Evolutionary conservation across 2,113 vertebrate genomes (phyloP).

Genomic region (Nymphicus hollandicus): DNA sequence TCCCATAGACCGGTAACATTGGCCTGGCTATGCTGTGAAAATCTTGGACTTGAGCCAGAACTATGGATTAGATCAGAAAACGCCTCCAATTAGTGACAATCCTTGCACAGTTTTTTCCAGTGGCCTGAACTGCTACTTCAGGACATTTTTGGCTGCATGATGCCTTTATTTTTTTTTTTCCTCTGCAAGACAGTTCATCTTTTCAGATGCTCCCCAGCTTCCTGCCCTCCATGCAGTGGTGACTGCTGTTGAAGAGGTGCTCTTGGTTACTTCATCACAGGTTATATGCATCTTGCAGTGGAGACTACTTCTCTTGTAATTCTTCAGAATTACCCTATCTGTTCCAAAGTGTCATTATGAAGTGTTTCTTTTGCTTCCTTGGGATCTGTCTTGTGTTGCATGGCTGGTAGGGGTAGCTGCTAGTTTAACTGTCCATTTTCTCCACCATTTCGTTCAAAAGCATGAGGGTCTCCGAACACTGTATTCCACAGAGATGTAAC

Average conservation of each 20-base stretch:
- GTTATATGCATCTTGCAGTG: background rate
- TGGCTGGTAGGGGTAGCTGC: background rate
- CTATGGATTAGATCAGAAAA: background rate
- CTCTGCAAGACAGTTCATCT: background rate
- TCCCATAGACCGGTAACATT: background rate
- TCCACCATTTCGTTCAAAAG: background rate
- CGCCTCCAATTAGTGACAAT: background rate
- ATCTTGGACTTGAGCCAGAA: background rate
- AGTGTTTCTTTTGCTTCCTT: background rate
- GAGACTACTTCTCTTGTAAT: background rate
- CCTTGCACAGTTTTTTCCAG: background rate
- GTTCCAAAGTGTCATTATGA: background rate
- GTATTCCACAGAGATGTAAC: background rate
- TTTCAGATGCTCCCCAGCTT: background rate
- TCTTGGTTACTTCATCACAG: background rate
- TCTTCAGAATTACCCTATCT: background rate
- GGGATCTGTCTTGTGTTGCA: background rate
- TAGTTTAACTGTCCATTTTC: background rate
- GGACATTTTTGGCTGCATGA: background rate
- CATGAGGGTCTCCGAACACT: background rate
- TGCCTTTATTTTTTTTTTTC: background rate
- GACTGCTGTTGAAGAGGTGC: background rate
- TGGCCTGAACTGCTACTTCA: background rate
- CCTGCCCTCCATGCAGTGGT: background rate
- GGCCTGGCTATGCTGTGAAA: background rate